A percentile compares a stretch with the other conserved stretches of the same genome.
These are phyloP conservation scores for Escarpia spicata DNA, from an alignment of 2,888 invertebrate species.

Conservation along the genomic window DNA sequence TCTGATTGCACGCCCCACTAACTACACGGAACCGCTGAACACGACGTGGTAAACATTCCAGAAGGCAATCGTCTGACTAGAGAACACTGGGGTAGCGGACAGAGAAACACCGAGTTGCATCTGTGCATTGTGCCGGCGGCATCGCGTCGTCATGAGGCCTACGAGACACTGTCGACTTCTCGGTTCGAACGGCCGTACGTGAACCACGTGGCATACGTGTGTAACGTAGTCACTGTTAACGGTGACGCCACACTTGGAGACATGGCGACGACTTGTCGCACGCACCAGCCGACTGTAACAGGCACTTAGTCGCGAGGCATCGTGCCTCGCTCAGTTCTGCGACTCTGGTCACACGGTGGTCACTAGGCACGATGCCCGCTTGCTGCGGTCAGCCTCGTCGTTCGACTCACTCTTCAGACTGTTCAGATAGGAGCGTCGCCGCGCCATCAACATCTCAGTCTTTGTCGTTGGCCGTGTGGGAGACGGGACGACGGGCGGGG, in stretches of 20 bases:
- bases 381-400: conserved; percentile 18
- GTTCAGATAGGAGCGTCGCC: conserved; percentile 45
- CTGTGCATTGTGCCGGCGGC: not conserved
- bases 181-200: not conserved
- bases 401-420: conserved; percentile 28
- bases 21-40: not conserved
- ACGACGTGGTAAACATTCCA: conserved; percentile 3
- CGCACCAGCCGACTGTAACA: not conserved
- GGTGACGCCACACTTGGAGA: not conserved
- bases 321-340: not conserved
- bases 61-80: conserved; percentile 12
- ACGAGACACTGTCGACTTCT: not conserved
- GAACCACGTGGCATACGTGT: not conserved
- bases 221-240: not conserved
- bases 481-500: not conserved
- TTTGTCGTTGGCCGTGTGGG: conserved; percentile 49
- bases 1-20: conserved; percentile 1
- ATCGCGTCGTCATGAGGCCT: too few relatives aligned
- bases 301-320: not conserved
- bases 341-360: conserved; percentile 35
- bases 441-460: conserved; percentile 61
- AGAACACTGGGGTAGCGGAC: not conserved
- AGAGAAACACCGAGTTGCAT: not conserved
- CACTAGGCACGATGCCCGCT: conserved; percentile 32
- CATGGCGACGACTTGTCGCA: too few relatives aligned